phyloP scores from a whole-genome alignment of 2,113 vertebrate species.

The Catagonus wagneri region DNA sequence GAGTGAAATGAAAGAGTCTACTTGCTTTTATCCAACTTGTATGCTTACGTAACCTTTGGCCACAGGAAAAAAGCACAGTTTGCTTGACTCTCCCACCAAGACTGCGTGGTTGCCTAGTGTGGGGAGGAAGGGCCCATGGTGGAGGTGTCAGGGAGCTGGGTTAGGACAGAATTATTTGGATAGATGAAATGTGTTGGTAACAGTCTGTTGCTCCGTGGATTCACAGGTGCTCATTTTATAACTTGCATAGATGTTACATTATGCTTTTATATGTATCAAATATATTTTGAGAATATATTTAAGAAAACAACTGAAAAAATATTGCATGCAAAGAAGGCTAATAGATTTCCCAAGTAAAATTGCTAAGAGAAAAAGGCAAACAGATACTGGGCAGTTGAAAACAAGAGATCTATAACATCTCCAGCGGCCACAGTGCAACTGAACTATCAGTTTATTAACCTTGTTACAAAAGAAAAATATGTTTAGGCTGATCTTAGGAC shows the following conservation, averaged over 20 bases:
- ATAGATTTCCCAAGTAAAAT: slow-evolving; percentile 24
- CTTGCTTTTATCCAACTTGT: neutral
- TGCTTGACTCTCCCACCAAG: neutral
- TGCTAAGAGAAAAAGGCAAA: neutral
- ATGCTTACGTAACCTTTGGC: neutral
- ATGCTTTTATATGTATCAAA: slow-evolving; percentile 22
- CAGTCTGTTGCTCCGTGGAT: slow-evolving; percentile 4
- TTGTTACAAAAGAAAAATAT: slow-evolving; percentile 14
- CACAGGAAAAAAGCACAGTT: neutral
- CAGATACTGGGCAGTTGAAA: neutral
- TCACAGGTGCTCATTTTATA: slow-evolving; percentile 37
- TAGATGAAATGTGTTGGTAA: neutral
- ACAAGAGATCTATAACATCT: neutral
- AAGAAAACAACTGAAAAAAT: neutral
- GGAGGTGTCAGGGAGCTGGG: neutral
- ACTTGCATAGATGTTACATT: slow-evolving; percentile 3
- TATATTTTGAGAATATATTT: slow-evolving; percentile 44
- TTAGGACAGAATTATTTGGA: neutral
- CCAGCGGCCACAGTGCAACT: neutral
- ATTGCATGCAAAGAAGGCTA: neutral
- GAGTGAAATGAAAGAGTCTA: neutral
- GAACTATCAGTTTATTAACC: neutral
- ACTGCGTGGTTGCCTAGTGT: neutral
- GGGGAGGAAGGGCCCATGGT: neutral
- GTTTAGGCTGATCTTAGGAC: neutral